These are phyloP conservation scores for Colinus virginianus DNA, from an alignment of 2,113 vertebrate genomes.

Conservation along the genomic window DNA sequence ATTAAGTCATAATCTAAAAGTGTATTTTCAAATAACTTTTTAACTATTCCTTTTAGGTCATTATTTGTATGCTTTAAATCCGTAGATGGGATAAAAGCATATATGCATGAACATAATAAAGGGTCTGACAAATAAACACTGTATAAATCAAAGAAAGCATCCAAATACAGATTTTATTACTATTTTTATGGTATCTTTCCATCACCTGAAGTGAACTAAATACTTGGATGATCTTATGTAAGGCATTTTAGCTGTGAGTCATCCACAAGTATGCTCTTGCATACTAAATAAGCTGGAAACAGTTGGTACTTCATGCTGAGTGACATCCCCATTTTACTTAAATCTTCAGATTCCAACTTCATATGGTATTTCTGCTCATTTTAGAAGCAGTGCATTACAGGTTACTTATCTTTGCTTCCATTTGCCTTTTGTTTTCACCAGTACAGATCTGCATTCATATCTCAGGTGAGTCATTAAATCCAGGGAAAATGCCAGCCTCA, in stretches of 20 bases:
- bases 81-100: accelerated
- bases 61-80: background rate
- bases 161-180: background rate
- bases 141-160: background rate
- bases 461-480: background rate
- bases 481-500: background rate
- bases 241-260: conserved; percentile 58
- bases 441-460: background rate
- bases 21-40: background rate
- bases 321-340: conserved; percentile 26
- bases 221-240: conserved; percentile 53
- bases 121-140: background rate
- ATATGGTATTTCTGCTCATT: background rate
- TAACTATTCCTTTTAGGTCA: background rate
- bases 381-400: conserved; percentile 25
- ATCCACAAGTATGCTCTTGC: conserved; percentile 32
- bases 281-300: conserved; percentile 43
- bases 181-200: conserved; percentile 43
- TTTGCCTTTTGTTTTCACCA: background rate
- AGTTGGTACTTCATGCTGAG: conserved; percentile 52
- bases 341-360: conserved; percentile 33
- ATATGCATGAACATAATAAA: background rate
- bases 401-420: background rate
- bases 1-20: background rate
- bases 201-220: conserved; percentile 52